Evolutionary conservation across 2,113 vertebrate species (phyloP).

Genomic region (Melanerpes formicivorus): DNA sequence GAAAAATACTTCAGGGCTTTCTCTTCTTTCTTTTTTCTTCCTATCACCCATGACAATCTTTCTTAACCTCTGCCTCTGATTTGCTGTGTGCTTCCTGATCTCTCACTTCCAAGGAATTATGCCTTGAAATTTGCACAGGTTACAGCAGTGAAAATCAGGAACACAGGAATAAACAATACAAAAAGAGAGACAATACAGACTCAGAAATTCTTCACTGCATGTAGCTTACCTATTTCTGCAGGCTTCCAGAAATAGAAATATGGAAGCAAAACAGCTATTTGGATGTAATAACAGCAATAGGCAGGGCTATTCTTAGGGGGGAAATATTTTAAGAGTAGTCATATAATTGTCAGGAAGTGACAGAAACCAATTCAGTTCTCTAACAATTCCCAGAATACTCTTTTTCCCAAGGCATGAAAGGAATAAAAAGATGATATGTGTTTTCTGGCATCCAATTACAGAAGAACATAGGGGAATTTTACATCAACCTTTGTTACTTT

Average conservation of each 20-base stretch:
- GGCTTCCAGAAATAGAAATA: background rate
- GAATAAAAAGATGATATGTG: constrained; percentile 14
- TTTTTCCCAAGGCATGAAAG: constrained; percentile 30
- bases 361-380: constrained; percentile 49
- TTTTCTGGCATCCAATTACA: constrained; percentile 25
- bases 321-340: constrained; percentile 31
- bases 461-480: constrained; percentile 13
- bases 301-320: constrained; percentile 46
- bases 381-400: constrained; percentile 39
- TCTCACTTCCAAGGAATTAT: background rate
- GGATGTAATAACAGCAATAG: constrained; percentile 28
- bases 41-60: background rate
- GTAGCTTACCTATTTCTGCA: background rate
- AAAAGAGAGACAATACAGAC: background rate
- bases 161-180: background rate
- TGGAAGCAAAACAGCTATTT: constrained; percentile 13
- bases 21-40: background rate
- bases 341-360: constrained; percentile 15
- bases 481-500: background rate
- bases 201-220: background rate
- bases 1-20: background rate
- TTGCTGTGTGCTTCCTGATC: background rate
- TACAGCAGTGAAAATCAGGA: background rate
- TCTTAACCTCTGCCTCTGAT: background rate
- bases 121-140: background rate